A percentile compares a stretch with the other conserved stretches of the same genome.
phyloP scores from a whole-genome alignment of 2,797 vertebrate species.

The Macropus fuliginosus region DNA sequence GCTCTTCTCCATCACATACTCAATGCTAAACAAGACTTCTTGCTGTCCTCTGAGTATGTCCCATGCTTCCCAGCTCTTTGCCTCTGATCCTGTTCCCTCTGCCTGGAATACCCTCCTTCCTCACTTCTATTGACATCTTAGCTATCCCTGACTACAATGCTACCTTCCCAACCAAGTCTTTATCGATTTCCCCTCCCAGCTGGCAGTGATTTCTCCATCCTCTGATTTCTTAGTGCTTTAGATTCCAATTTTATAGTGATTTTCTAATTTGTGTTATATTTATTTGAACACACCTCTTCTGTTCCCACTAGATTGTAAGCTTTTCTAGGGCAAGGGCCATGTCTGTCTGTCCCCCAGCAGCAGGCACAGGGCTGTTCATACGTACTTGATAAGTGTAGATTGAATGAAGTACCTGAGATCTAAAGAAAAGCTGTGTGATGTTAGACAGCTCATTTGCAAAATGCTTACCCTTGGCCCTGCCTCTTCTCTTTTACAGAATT shows the following conservation, averaged over 20 bases:
- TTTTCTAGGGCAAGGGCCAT: background rate
- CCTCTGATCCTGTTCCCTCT: background rate
- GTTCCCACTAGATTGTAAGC: background rate
- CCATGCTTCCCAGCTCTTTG: background rate
- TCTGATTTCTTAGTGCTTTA: background rate
- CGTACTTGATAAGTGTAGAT: background rate
- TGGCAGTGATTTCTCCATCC: background rate
- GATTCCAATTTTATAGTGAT: background rate
- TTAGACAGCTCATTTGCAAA: background rate
- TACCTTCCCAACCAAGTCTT: background rate
- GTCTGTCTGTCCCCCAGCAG: background rate
- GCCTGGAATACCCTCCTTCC: background rate
- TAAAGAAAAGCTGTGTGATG: background rate
- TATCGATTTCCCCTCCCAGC: background rate
- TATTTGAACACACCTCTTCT: background rate
- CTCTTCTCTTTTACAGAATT: constrained; percentile 85
- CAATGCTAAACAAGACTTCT: background rate
- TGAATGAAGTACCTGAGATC: background rate
- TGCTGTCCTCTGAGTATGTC: background rate
- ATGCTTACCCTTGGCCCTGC: background rate
- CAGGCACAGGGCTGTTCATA: background rate
- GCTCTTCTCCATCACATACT: background rate
- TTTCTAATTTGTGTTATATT: background rate
- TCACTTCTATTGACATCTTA: background rate
- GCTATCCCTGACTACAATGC: background rate